Percentiles rank a stretch among this genome's conserved stretches.
Evolutionary conservation across 2,888 invertebrate genomes (phyloP).

Genomic region (Catonia carolina): DNA sequence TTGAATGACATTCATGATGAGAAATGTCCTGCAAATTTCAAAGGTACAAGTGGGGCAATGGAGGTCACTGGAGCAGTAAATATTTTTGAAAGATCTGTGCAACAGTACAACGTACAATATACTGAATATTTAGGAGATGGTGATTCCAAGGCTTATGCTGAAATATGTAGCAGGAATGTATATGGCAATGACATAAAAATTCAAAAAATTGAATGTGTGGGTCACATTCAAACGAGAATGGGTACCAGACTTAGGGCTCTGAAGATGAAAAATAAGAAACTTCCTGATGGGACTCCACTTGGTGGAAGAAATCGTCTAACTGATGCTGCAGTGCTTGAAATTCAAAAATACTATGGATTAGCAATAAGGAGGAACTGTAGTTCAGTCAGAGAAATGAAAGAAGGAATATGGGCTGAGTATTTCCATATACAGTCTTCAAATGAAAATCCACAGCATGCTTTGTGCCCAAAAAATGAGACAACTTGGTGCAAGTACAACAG

Average conservation of each 20-base stretch:
- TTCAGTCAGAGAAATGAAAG: constrained; percentile 17
- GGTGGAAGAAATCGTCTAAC: constrained; percentile 4
- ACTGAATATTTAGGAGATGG: too few relatives aligned
- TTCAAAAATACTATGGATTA: constrained; percentile 9
- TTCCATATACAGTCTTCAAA: constrained; percentile 26
- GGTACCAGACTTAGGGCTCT: constrained; percentile 8
- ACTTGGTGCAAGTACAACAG: constrained; percentile 24
- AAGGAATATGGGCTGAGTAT: constrained; percentile 26
- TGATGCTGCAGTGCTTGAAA: constrained; percentile 5
- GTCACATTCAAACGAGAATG: constrained; percentile 3
- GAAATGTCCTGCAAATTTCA: background rate
- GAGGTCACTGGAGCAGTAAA: background rate
- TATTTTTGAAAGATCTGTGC: too few relatives aligned
- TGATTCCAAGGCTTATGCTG: too few relatives aligned
- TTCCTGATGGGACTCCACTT: constrained; percentile 6
- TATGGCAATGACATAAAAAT: too few relatives aligned
- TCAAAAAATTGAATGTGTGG: too few relatives aligned
- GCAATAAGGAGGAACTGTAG: constrained; percentile 2
- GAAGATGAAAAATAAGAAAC: constrained; percentile 7
- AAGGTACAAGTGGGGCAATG: background rate
- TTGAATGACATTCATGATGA: background rate
- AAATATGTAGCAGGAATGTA: too few relatives aligned
- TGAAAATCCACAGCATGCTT: constrained; percentile 22
- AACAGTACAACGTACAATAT: too few relatives aligned
- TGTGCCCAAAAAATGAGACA: constrained; percentile 22